Percentiles rank a stretch among this genome's conserved stretches.
phyloP scores from a whole-genome alignment of 2,888 invertebrate species.

The Plusia festucae region DNA sequence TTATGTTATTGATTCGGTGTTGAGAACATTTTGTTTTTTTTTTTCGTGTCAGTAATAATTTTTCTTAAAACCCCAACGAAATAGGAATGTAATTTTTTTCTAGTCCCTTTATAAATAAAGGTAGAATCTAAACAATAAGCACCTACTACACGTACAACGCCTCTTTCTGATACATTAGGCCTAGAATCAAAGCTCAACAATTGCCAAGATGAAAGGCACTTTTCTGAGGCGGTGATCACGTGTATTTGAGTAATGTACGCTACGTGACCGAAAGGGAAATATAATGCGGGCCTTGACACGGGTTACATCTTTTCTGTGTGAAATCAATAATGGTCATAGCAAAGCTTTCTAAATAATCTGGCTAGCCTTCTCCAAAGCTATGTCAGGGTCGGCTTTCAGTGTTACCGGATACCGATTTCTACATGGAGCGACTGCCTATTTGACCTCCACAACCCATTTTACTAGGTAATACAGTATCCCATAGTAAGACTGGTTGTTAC shows the following conservation, averaged over 20 bases:
- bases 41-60: no score
- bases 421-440: no score
- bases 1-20: no score
- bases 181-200: constrained; percentile 41
- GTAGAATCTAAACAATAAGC: not conserved
- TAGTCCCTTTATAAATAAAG: not conserved
- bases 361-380: no score
- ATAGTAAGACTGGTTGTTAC: no score
- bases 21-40: no score
- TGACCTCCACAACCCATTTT: no score
- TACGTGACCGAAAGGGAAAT: constrained; percentile 30
- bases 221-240: constrained; percentile 44
- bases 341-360: not conserved
- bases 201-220: constrained; percentile 41
- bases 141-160: not conserved
- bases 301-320: not conserved
- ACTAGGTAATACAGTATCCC: no score
- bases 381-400: no score
- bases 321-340: constrained; percentile 1
- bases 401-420: no score
- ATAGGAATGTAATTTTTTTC: not conserved
- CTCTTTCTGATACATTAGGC: constrained; percentile 11
- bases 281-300: constrained; percentile 21
- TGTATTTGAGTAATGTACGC: constrained; percentile 39
- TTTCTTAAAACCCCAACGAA: no score